phyloP scores from a whole-genome alignment of 2,888 invertebrate species.

The Furcula furcula region DNA sequence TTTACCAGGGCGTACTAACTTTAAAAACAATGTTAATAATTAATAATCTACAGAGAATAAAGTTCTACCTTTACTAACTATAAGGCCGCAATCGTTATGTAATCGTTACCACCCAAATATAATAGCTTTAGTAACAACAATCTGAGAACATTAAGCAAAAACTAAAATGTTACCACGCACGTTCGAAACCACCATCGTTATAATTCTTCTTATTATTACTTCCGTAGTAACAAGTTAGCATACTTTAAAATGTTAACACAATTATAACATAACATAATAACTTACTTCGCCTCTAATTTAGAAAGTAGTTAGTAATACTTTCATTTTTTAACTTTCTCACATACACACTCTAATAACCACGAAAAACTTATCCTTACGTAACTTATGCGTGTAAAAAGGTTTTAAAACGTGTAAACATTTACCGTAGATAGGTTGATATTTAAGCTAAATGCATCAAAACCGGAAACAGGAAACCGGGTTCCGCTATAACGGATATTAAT shows the following conservation, averaged over 20 bases:
- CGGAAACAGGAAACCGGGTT: constrained; percentile 49
- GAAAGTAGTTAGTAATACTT: neutral
- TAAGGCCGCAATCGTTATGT: too few species aligned
- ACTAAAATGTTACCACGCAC: too few species aligned
- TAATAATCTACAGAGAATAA: too few species aligned
- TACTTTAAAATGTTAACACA: neutral
- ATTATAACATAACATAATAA: neutral
- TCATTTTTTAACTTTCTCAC: constrained; percentile 1
- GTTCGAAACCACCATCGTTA: too few species aligned
- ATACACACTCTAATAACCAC: neutral
- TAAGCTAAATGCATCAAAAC: constrained; percentile 38
- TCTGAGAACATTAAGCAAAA: too few species aligned
- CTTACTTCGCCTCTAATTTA: neutral
- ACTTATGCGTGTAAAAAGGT: constrained; percentile 17
- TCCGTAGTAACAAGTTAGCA: too few species aligned
- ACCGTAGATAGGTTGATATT: constrained; percentile 21
- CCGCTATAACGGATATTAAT: constrained; percentile 56
- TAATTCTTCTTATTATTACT: too few species aligned
- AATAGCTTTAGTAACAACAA: too few species aligned
- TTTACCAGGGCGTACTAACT: too few species aligned
- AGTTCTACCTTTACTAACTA: too few species aligned
- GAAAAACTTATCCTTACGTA: constrained; percentile 20
- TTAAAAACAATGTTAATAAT: too few species aligned
- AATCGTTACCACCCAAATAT: too few species aligned
- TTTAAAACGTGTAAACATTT: constrained; percentile 23